Base-by-base conservation (phyloP, 2,888 invertebrate genomes). In the Arenicola marina region DNA sequence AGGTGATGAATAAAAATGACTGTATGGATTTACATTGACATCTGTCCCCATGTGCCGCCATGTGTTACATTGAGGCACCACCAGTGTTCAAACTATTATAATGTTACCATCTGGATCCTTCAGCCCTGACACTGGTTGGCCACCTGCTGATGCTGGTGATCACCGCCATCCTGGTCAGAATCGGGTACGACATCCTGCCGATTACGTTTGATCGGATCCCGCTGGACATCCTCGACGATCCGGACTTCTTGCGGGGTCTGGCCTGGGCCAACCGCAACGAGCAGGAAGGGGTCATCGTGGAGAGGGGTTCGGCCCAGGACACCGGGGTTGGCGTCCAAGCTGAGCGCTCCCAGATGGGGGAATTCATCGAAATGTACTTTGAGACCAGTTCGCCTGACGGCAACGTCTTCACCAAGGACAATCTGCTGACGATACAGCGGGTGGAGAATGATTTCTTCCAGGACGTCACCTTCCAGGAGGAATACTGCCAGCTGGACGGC, bases 401-500 rank as follows among this genome's bases (percentile, higher is more conserved):
- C 34, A 78, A 77, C 55, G 65, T 78, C 11, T 74, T 77, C 55
- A 75, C 75, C 0, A 64, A 65, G 57, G 58, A 64, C 2, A 73
- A 72, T 51, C 62, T 78, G 7, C 45, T 69, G 51, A 46, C 45
- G 43, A 76, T 78, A 18, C 53, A 71, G 38, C 53, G 61, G 1
- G 69, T 76, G 1, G 76, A 76, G 59, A 46, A 60, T 28, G 53
- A 56, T 29, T 60, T 63, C 43, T 31, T 51, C 45, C 28, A 53
- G 32, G 34, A 63, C 29, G 46, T 45, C 0, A 43, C 56, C n/a
- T 59, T 34, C 51, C 57, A 45, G 26, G 29, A 18, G 21, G 53
- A 33, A n/a, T 66, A 53, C 44, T 66, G 65, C 31, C 38, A 55
- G n/a, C 31, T 59, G 45, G 26, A n/a, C 4, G 21, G 31, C 21